Evolutionary conservation across 2,888 invertebrate species (phyloP), one percentile per base, ranked within the genome.

Genomic region (Cheilosia vulpina): DNA sequence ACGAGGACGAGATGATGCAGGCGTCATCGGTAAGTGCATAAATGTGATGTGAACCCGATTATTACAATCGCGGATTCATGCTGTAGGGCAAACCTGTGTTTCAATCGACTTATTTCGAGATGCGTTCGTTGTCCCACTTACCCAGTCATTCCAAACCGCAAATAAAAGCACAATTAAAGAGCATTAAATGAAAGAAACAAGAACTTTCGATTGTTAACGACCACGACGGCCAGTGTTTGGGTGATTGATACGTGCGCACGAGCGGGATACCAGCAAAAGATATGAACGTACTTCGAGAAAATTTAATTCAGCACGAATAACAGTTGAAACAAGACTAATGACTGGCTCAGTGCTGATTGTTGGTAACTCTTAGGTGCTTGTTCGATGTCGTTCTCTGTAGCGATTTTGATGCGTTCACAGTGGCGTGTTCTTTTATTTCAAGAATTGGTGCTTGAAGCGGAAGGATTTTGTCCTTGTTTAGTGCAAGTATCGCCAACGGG

Each of bases 1-100:
- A 90, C 75, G 91, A 92, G 31, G 89, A 87, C 19, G 87, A 88
- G 24, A 88, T 89, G 21, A 88, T 90, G 65, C 88, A 88, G 58
- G 87, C 83, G 1, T 88, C 88, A 73, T 88, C 89, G 88, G 91
- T 91, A 84, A 88, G 89, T 88, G 63, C 24, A 31, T 38, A 13
- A 19, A 7, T 41, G 5, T 41, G 17, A 19, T 52, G 31, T 53
- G 53, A 53, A 53, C 53, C 53, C 27, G 43, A 53, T 38, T 69
- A 47, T 69, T 34, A 50, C 13, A 2, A 52, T 24, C n/a, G n/a
- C n/a, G n/a, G n/a, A n/a, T n/a, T n/a, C 13, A 5, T 52, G 17
- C 31, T 72, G 19, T 60, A 60, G 60, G 58, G 43, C 52, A 53
- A 53, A 41, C 52, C 31, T 17, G 15, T 19, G 38, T 27, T 21